Evolutionary conservation across 2,888 invertebrate species (phyloP).

Genomic region (Danaus chrysippus): DNA sequence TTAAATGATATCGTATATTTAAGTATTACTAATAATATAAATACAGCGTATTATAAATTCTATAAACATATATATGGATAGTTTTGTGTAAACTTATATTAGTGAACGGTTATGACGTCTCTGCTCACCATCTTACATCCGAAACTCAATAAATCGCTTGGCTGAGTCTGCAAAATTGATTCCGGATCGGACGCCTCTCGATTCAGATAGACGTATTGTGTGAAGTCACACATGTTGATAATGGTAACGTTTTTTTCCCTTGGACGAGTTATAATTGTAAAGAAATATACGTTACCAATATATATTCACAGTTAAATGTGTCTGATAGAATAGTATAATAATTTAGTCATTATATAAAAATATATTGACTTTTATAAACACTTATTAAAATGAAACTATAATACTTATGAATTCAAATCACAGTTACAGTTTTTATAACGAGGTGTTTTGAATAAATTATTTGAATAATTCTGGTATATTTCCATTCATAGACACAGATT

Average conservation of each 20-base stretch:
- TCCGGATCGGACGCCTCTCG: conserved; percentile 31
- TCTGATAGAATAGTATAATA: too few relatives aligned
- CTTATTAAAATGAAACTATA: too few relatives aligned
- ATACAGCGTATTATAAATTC: not conserved
- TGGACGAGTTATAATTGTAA: not conserved
- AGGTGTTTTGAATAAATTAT: too few relatives aligned
- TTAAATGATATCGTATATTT: too few relatives aligned
- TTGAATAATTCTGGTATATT: too few relatives aligned
- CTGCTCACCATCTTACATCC: conserved; percentile 29
- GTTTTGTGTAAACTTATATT: conserved; percentile 3
- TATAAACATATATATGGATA: not conserved
- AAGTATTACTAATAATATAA: too few relatives aligned
- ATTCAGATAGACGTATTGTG: conserved; percentile 32
- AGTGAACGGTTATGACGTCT: conserved; percentile 2
- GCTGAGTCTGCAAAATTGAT: conserved; percentile 37
- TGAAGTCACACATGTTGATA: conserved; percentile 30
- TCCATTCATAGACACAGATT: too few relatives aligned
- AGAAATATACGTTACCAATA: not conserved
- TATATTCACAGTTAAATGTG: too few relatives aligned
- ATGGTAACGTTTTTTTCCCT: conserved; percentile 12
- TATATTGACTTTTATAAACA: too few relatives aligned
- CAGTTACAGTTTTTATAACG: too few relatives aligned
- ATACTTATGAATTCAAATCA: too few relatives aligned
- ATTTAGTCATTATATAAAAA: too few relatives aligned
- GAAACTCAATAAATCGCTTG: conserved; percentile 39